Percentiles rank a stretch among this genome's conserved stretches.
phyloP scores from a whole-genome alignment of 2,113 vertebrate species.

The Vidua chalybeata region DNA sequence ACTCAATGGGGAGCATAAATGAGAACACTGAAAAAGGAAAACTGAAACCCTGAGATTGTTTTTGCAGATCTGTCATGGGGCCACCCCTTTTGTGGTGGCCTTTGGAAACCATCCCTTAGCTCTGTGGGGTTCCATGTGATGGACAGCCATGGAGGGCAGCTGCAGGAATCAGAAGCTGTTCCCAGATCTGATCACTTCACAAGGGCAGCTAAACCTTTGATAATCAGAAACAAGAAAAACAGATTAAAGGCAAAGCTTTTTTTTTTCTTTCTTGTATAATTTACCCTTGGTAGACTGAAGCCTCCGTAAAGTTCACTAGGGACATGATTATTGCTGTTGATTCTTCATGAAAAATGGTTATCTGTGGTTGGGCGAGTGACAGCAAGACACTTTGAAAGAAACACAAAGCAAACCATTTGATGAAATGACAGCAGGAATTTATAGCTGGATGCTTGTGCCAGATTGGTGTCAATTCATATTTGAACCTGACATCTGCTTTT shows the following conservation, averaged over 20 bases:
- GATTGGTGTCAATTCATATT: slow-evolving; percentile 36
- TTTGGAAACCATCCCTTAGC: slow-evolving; percentile 21
- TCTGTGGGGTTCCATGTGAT: background rate
- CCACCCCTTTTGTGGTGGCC: background rate
- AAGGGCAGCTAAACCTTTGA: background rate
- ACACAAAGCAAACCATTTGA: slow-evolving; percentile 3
- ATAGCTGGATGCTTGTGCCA: slow-evolving; percentile 27
- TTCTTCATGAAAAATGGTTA: background rate
- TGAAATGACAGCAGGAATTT: slow-evolving; percentile 23
- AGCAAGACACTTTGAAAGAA: background rate
- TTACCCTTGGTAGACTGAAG: background rate
- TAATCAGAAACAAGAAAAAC: background rate
- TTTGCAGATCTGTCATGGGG: background rate
- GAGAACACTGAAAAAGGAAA: slow-evolving; percentile 40
- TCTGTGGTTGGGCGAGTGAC: background rate
- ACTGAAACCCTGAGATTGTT: slow-evolving; percentile 40
- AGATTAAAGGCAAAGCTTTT: background rate
- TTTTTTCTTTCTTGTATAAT: background rate
- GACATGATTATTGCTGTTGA: background rate
- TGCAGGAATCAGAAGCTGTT: background rate
- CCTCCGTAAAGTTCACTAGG: background rate
- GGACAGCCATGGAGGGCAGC: background rate
- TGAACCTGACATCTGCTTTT: background rate
- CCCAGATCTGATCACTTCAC: background rate
- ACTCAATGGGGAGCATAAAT: slow-evolving; percentile 32